phyloP scores from a whole-genome alignment of 92 coral and sea anemone genomes.

The Phenganax stokvisi region DNA sequence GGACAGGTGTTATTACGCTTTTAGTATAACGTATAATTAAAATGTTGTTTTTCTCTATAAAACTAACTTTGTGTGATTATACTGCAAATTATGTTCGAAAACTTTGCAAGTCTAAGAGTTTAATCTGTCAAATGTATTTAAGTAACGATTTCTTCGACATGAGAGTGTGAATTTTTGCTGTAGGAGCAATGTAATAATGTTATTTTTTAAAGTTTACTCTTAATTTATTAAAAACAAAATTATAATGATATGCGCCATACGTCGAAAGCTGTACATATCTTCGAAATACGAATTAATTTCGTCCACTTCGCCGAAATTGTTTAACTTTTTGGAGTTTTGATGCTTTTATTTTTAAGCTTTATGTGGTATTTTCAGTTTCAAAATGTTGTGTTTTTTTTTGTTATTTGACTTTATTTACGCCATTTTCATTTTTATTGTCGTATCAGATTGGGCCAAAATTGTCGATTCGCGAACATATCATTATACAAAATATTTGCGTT shows the following conservation, averaged over 20 bases:
- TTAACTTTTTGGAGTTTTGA: too few relatives aligned
- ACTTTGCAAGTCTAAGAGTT: too few relatives aligned
- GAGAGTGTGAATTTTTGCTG: too few relatives aligned
- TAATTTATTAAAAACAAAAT: slow-evolving; percentile 7
- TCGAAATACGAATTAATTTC: too few relatives aligned
- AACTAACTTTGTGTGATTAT: neutral
- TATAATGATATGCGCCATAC: neutral
- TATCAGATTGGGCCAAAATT: neutral
- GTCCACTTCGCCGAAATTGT: too few relatives aligned
- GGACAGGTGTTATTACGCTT: slow-evolving; percentile 5
- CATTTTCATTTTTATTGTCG: neutral
- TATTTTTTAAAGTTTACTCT: neutral
- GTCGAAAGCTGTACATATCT: neutral
- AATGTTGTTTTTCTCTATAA: neutral
- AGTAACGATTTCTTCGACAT: too few relatives aligned
- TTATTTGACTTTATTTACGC: neutral
- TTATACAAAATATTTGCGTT: neutral
- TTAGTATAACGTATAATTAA: neutral
- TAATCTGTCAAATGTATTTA: too few relatives aligned
- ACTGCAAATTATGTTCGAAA: too few relatives aligned
- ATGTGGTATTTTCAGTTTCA: neutral
- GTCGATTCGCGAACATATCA: neutral
- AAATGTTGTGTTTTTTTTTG: neutral
- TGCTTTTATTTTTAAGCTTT: too few relatives aligned
- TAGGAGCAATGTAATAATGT: neutral